Conservation (phyloP, 2,888 invertebrate species). For the Folsomia manolachei region DNA sequence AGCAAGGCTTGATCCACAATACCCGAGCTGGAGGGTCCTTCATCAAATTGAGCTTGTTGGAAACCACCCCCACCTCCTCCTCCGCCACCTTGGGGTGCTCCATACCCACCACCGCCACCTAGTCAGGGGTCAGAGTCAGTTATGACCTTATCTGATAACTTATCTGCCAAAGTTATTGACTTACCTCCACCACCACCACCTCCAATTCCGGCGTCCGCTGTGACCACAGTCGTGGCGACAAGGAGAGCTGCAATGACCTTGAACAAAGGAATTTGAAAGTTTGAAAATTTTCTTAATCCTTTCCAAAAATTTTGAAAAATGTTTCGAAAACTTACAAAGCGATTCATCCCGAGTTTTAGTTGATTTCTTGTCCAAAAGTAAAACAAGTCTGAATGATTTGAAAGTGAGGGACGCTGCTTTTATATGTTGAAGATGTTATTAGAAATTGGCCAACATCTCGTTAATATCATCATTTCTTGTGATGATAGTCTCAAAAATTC, state of each 20-base stretch:
- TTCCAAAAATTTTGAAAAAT: conserved; percentile 7
- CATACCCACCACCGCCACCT: conserved; percentile 26
- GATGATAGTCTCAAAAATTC: too few relatives aligned
- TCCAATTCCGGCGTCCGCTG: conserved; percentile 31
- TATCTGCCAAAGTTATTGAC: too few relatives aligned
- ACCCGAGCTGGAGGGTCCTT: conserved; percentile 38
- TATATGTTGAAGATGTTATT: neutral
- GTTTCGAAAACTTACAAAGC: neutral
- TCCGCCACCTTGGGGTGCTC: conserved; percentile 20
- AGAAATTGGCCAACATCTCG: neutral
- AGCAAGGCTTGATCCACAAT: conserved; percentile 40
- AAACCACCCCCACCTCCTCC: conserved; percentile 29
- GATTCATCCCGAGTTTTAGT: neutral
- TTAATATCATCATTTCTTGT: neutral
- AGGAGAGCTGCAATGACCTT: conserved; percentile 17
- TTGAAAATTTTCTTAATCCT: conserved; percentile 6
- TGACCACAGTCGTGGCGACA: conserved; percentile 30
- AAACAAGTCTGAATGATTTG: neutral
- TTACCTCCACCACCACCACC: conserved; percentile 27
- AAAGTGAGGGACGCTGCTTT: neutral
- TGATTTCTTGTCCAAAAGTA: too few relatives aligned
- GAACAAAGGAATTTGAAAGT: neutral
- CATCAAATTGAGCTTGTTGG: conserved; percentile 36
- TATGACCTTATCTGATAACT: neutral
- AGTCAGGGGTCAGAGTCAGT: neutral